phyloP scores from a whole-genome alignment of 2,888 invertebrate species.

The Drosophila melanosoma region DNA sequence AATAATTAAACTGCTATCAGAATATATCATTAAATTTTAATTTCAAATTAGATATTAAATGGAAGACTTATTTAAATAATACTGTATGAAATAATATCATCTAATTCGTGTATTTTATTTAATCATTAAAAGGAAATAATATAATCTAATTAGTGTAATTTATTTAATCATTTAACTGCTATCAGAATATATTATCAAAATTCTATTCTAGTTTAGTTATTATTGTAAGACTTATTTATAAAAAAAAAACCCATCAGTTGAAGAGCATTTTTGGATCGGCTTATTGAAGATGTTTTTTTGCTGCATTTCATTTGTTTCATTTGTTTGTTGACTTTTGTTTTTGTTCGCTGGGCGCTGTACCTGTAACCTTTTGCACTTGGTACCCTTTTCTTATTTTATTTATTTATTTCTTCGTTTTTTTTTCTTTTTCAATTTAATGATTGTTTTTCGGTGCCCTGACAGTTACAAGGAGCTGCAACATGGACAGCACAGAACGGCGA shows the following conservation, averaged over 20 bases:
- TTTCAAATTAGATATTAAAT: too few relatives aligned
- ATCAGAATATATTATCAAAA: too few relatives aligned
- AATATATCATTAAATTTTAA: too few relatives aligned
- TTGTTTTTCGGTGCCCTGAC: slow-evolving; percentile 72
- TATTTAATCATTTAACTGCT: neutral
- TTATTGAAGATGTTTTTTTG: neutral
- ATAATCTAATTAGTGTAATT: neutral
- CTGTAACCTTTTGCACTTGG: slow-evolving; percentile 84
- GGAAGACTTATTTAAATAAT: too few relatives aligned
- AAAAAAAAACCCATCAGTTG: neutral
- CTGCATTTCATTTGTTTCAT: slow-evolving; percentile 52
- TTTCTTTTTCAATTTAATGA: slow-evolving; percentile 75
- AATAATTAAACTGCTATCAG: too few relatives aligned
- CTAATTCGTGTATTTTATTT: too few relatives aligned
- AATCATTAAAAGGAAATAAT: too few relatives aligned
- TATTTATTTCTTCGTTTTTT: slow-evolving; percentile 19
- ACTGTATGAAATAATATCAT: neutral
- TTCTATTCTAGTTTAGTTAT: neutral
- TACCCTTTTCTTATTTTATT: slow-evolving; percentile 73
- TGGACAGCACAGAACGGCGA: slow-evolving; percentile 47
- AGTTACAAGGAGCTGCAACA: slow-evolving; percentile 73
- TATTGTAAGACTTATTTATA: neutral
- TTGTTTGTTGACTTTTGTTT: slow-evolving; percentile 51
- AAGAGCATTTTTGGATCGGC: slow-evolving; percentile 20
- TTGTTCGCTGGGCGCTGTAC: slow-evolving; percentile 58